phyloP scores from a whole-genome alignment of 2,888 invertebrate species.

The Eupithecia tripunctaria region DNA sequence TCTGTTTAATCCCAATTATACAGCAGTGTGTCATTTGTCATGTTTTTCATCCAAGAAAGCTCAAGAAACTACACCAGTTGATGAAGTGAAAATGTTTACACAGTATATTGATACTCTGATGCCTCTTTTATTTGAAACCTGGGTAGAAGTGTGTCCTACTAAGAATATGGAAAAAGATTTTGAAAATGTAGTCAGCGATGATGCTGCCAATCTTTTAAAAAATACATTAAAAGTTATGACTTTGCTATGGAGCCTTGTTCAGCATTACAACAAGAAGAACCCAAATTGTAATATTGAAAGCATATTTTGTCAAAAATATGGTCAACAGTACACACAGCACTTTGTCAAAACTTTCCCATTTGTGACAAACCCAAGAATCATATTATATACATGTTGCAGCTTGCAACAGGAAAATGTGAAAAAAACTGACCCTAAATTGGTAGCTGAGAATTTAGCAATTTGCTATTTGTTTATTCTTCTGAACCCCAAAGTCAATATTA shows the following conservation, averaged over 20 bases:
- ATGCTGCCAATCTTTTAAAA: slow-evolving; percentile 86
- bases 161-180: slow-evolving; percentile 66
- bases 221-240: slow-evolving; percentile 86
- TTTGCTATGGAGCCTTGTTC: slow-evolving; percentile 81
- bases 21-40: slow-evolving; percentile 67
- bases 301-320: slow-evolving; percentile 83
- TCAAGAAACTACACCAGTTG: slow-evolving; percentile 60
- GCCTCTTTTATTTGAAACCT: slow-evolving; percentile 92
- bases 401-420: slow-evolving; percentile 62
- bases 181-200: slow-evolving; percentile 83
- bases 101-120: slow-evolving; percentile 88
- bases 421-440: slow-evolving; percentile 66
- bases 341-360: slow-evolving; percentile 86
- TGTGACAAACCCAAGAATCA: slow-evolving; percentile 72
- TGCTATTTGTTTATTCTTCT: slow-evolving; percentile 79
- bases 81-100: slow-evolving; percentile 81
- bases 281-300: slow-evolving; percentile 71
- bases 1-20: slow-evolving; percentile 65
- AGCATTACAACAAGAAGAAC: slow-evolving; percentile 63
- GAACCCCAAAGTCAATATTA: slow-evolving; percentile 70
- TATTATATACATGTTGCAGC: slow-evolving; percentile 53
- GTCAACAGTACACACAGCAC: slow-evolving; percentile 81
- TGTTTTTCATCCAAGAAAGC: slow-evolving; percentile 74
- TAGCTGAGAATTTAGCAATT: slow-evolving; percentile 69
- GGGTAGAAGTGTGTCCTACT: slow-evolving; percentile 90